A percentile compares a stretch with the other conserved stretches of the same genome.
Conservation (phyloP, 2,797 vertebrate species). For the Emys orbicularis region DNA sequence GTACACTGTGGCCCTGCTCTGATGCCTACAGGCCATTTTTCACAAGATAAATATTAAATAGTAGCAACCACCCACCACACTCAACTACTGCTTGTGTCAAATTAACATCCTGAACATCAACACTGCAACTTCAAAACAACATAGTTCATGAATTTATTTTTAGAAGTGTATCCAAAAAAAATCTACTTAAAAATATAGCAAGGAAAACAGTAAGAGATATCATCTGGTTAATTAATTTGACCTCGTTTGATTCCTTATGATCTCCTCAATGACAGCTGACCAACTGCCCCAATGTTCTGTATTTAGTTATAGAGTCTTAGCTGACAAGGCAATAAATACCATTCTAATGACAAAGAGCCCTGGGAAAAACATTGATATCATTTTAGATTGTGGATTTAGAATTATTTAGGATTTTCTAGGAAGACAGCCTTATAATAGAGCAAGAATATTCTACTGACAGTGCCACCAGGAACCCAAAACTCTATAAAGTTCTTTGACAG, state of each 20-base stretch:
- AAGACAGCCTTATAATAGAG: neutral
- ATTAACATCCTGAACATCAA: neutral
- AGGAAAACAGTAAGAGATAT: slow-evolving; percentile 16
- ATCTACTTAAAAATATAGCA: neutral
- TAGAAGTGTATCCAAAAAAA: neutral
- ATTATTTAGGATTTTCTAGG: neutral
- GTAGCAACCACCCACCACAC: neutral
- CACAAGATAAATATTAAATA: neutral
- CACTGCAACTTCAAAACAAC: neutral
- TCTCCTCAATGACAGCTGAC: slow-evolving; percentile 20
- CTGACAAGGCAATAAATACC: neutral
- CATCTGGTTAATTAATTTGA: slow-evolving; percentile 13
- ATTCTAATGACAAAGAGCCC: neutral
- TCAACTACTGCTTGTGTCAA: neutral
- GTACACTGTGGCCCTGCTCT: neutral
- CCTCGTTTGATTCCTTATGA: slow-evolving; percentile 10
- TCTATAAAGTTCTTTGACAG: neutral
- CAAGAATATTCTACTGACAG: neutral
- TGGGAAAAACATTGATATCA: neutral
- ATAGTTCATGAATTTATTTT: rapidly evolving
- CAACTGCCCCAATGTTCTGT: neutral
- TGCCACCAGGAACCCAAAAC: neutral
- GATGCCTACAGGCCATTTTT: neutral
- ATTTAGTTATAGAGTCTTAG: neutral
- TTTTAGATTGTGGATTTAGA: slow-evolving; percentile 11